Conservation (phyloP, 37 sponge, comb jelly and placozoan genomes). For the Lycopodina hypogea region DNA sequence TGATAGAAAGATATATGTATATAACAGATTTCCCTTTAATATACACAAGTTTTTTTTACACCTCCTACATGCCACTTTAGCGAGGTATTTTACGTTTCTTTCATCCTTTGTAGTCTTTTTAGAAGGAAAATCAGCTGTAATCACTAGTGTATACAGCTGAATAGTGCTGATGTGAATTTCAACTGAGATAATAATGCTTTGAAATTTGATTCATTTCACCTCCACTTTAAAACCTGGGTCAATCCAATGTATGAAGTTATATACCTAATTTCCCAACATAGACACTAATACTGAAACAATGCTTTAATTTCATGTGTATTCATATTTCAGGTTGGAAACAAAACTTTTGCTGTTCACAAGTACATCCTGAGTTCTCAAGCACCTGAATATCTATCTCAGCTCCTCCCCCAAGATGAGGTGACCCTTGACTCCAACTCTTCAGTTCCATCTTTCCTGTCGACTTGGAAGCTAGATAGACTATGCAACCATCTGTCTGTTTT, state of each 20-base stretch:
- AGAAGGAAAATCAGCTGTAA: too few relatives aligned
- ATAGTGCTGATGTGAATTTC: too few relatives aligned
- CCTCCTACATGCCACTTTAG: too few relatives aligned
- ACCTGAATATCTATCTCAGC: not conserved
- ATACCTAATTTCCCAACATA: not conserved
- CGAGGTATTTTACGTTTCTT: too few relatives aligned
- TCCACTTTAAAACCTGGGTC: too few relatives aligned
- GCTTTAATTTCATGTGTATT: not conserved
- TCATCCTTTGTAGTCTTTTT: too few relatives aligned
- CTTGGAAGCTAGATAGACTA: not conserved
- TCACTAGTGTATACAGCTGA: too few relatives aligned
- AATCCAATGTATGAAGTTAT: too few relatives aligned
- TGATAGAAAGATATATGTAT: constrained; percentile 3
- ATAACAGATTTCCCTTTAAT: too few relatives aligned
- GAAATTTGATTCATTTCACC: too few relatives aligned
- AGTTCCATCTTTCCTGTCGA: not conserved
- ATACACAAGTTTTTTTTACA: too few relatives aligned
- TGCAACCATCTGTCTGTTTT: constrained; percentile 14
- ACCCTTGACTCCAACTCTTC: not conserved
- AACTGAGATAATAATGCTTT: too few relatives aligned
- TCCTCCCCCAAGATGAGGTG: not conserved
- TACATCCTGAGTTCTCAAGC: constrained; percentile 31
- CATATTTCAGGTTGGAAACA: constrained; percentile 14
- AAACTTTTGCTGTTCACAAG: constrained; percentile 29
- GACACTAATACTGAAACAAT: not conserved